Evolutionary conservation across 1,140 invertebrate species (phyloP).

Genomic region (Gryllus bimaculatus): DNA sequence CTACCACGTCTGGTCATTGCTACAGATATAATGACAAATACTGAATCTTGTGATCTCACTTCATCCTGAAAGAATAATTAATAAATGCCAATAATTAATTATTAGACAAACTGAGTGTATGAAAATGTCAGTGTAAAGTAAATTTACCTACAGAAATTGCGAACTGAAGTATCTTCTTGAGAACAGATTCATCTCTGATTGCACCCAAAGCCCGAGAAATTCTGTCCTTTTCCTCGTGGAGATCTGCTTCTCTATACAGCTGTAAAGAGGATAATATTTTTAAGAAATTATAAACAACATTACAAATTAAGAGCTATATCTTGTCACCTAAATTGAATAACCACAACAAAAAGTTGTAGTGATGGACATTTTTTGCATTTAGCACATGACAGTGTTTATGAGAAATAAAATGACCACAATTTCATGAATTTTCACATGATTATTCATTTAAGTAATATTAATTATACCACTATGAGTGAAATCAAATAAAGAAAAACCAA

Average conservation of each 20-base stretch:
- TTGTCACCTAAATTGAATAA: no score
- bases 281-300: no score
- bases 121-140: background rate
- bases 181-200: conserved; percentile 55
- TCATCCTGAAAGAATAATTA: conserved; percentile 53
- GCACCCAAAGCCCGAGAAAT: conserved; percentile 73
- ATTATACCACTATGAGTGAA: no score
- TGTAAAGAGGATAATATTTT: conserved; percentile 26
- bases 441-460: no score
- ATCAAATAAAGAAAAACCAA: conserved; percentile 23
- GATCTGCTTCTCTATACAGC: conserved; percentile 73
- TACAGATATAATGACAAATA: conserved; percentile 79
- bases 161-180: conserved; percentile 77
- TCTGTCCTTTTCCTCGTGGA: conserved; percentile 88
- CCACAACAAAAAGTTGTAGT: no score
- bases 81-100: conserved; percentile 10
- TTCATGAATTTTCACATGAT: no score
- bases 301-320: no score
- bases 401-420: no score
- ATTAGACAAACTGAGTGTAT: background rate
- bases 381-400: no score
- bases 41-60: conserved; percentile 82
- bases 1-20: conserved; percentile 66
- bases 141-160: conserved; percentile 64
- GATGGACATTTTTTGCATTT: no score